Base-by-base conservation (phyloP, 2,888 invertebrate species). In the Hoplodrina ambigua region DNA sequence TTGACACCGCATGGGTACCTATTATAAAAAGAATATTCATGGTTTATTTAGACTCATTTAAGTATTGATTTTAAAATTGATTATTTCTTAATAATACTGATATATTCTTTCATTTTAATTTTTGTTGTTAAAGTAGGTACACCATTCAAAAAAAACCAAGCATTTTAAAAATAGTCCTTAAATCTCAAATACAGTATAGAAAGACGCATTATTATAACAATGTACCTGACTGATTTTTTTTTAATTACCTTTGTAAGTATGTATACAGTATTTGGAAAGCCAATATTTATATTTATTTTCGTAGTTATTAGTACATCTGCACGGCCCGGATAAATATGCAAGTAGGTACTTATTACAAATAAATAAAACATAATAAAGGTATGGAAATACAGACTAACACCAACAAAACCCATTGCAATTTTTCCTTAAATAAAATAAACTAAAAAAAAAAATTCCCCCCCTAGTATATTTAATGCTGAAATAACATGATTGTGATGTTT, bases 161-260 rank as follows among this genome's bases (percentile, higher is more conserved):
- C n/a, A 30, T 75, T 72, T 75, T 67, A 53, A 30, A 72, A 75
- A 67, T 56, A 66, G 49, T 44, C 55, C 17, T 37, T n/a, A 15
- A 3, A 3, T 71, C 5, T 44, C 5, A 15, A 52, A 20, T 17
- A 15, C 25, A 6, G 15, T 17, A 46, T 10, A 10, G 13, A 3
- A 30, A 44, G 33, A 17, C 5, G 8, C n/a, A 49, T 15, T 17
- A 6, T 4, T 17, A 7, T 46, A 8, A 8, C 1, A 46, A 46
- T 15, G 15, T 25, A 72, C n/a, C 19, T 25, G 25, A 25, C 25
- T 25, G 25, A 2, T 25, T 25, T 25, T 25, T 25, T 25, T 25
- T 25, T 2, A 25, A 25, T 25, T 33, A 53, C 17, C 25, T 13
- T n/a, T 53, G 10, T 62, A 19, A 13, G 25, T 62, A 30, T 58